Conservation (phyloP, 2,113 vertebrate species). For the Scomber colias region DNA sequence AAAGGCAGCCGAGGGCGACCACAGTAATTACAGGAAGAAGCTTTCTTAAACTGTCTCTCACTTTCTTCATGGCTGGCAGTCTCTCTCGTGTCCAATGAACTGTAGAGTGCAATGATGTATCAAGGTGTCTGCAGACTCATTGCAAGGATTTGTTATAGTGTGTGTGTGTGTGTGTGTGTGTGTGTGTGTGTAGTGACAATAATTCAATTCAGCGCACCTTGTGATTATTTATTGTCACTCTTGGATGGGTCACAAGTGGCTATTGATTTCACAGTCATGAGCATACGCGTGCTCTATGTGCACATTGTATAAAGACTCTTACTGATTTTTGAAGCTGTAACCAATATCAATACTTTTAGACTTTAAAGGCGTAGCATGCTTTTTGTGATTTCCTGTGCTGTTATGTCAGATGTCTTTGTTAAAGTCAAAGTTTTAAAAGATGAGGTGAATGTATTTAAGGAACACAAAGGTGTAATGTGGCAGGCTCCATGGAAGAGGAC, state of each 20-base stretch:
- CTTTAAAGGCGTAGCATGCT: too few relatives aligned
- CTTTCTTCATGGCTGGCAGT: conserved; percentile 35
- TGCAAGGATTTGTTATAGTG: neutral
- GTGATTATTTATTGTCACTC: neutral
- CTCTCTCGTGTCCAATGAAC: conserved; percentile 43
- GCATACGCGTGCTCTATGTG: neutral
- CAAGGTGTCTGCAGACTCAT: conserved; percentile 21
- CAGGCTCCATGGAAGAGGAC: too few relatives aligned
- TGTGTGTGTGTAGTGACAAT: neutral
- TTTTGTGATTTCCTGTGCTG: too few relatives aligned
- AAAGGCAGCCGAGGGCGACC: conserved; percentile 39
- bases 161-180: conserved; percentile 10
- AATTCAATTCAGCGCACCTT: neutral
- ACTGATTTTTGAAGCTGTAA: neutral
- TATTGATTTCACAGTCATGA: conserved; percentile 3
- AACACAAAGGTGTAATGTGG: too few relatives aligned
- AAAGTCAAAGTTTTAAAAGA: too few relatives aligned
- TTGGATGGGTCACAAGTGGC: neutral
- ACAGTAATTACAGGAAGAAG: conserved; percentile 63
- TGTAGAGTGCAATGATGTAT: conserved; percentile 6
- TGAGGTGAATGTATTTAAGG: too few relatives aligned
- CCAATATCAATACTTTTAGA: too few relatives aligned
- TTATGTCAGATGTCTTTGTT: too few relatives aligned
- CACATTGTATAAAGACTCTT: neutral
- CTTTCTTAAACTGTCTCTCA: conserved; percentile 39